Conservation (phyloP, 2,888 invertebrate genomes). For the Acanthosoma haemorrhoidale region DNA sequence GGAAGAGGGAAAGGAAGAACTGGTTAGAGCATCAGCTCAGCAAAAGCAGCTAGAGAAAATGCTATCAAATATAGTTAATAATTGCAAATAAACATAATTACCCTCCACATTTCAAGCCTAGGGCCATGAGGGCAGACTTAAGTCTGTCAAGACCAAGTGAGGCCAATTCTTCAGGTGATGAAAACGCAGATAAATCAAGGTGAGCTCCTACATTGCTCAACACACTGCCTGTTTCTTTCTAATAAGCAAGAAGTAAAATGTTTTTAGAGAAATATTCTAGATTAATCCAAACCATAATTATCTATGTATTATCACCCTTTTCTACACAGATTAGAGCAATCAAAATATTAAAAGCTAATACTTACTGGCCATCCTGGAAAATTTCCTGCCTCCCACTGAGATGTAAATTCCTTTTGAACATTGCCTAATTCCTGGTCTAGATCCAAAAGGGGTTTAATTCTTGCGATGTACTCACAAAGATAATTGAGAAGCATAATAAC, state of each 20-base stretch:
- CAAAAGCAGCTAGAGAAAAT: too few relatives aligned
- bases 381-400: constrained; percentile 80
- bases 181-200: constrained; percentile 95
- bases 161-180: constrained; percentile 93
- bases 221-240: constrained; percentile 91
- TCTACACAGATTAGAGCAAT: too few relatives aligned
- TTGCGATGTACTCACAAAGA: constrained; percentile 70
- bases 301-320: too few relatives aligned
- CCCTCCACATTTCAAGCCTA: constrained; percentile 97
- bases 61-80: too few relatives aligned
- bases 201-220: constrained; percentile 92
- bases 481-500: constrained; percentile 78
- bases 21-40: too few relatives aligned
- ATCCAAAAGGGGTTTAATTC: constrained; percentile 82
- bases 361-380: constrained; percentile 91
- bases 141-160: constrained; percentile 93
- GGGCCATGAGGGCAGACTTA: constrained; percentile 93
- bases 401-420: constrained; percentile 72
- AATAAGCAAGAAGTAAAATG: constrained; percentile 38
- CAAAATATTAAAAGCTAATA: constrained; percentile 31
- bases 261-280: not conserved
- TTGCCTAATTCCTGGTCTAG: constrained; percentile 71
- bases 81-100: constrained; percentile 44
- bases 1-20: too few relatives aligned
- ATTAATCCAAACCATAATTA: too few relatives aligned